phyloP scores from a whole-genome alignment of 1,140 invertebrate genomes.

The Ceratoteleas bidentatus region DNA sequence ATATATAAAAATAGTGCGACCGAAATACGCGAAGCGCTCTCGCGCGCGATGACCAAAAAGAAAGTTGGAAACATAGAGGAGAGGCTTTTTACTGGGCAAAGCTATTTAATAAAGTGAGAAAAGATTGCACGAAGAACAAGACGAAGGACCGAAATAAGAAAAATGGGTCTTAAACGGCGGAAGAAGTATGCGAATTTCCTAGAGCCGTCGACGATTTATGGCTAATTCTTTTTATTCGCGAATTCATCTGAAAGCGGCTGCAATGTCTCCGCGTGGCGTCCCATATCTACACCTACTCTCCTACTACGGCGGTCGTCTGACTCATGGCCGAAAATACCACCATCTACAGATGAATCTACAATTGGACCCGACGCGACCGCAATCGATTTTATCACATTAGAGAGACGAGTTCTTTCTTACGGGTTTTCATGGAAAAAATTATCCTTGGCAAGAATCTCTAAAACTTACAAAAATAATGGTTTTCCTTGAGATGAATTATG shows the following conservation, averaged over 20 bases:
- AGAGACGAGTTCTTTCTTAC: slow-evolving; percentile 17
- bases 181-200: slow-evolving; percentile 67
- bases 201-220: slow-evolving; percentile 56
- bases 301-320: slow-evolving; percentile 36
- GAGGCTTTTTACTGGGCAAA: slow-evolving; percentile 23
- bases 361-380: slow-evolving; percentile 36
- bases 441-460: no score
- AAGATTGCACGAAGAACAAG: slow-evolving; percentile 62
- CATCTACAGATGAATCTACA: slow-evolving; percentile 60
- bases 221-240: slow-evolving; percentile 69
- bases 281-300: slow-evolving; percentile 58
- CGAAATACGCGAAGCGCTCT: slow-evolving; percentile 39
- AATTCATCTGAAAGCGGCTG: slow-evolving; percentile 49
- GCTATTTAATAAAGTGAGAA: slow-evolving; percentile 65
- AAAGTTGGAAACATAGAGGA: slow-evolving; percentile 25
- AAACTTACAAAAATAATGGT: no score
- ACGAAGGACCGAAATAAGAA: slow-evolving; percentile 51
- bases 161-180: slow-evolving; percentile 64
- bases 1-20: slow-evolving; percentile 43
- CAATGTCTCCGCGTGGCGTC: slow-evolving; percentile 43
- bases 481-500: no score
- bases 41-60: slow-evolving; percentile 37
- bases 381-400: slow-evolving; percentile 52
- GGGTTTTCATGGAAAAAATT: no score
- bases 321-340: slow-evolving; percentile 45